A percentile compares a stretch with the other conserved stretches of the same genome.
Evolutionary conservation across 2,113 vertebrate species (phyloP).

Genomic region (Brienomyrus brachyistius): DNA sequence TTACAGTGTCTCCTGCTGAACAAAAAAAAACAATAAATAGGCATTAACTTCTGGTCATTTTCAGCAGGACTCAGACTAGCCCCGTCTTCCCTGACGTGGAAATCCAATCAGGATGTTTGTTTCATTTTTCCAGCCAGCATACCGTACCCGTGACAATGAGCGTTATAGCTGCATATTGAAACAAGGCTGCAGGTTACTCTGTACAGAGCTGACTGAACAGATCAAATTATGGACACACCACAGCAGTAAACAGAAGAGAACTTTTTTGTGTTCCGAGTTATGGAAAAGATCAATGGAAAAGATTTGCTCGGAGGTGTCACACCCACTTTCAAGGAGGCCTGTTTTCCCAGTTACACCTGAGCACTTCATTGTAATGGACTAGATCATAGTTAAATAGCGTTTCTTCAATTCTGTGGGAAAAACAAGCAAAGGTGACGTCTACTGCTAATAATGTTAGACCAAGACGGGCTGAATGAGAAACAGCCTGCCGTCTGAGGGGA

Average conservation of each 20-base stretch:
- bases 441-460: background rate
- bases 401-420: background rate
- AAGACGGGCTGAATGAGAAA: background rate
- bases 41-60: background rate
- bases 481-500: background rate
- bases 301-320: background rate
- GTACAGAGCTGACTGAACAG: background rate
- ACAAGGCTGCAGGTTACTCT: background rate
- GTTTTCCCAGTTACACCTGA: background rate
- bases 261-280: background rate
- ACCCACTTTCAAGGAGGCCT: background rate
- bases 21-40: conserved; percentile 20
- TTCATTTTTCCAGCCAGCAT: background rate
- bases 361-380: background rate
- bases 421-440: background rate
- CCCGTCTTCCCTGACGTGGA: background rate
- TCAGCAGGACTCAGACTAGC: background rate
- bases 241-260: background rate
- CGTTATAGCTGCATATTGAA: background rate
- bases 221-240: background rate
- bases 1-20: conserved; percentile 57
- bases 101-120: background rate
- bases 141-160: background rate
- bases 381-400: background rate
- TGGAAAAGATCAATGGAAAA: background rate